Evolutionary conservation across 1,140 invertebrate genomes (phyloP), one percentile per base, ranked within the genome.

Genomic region (Ceratina calcarata): DNA sequence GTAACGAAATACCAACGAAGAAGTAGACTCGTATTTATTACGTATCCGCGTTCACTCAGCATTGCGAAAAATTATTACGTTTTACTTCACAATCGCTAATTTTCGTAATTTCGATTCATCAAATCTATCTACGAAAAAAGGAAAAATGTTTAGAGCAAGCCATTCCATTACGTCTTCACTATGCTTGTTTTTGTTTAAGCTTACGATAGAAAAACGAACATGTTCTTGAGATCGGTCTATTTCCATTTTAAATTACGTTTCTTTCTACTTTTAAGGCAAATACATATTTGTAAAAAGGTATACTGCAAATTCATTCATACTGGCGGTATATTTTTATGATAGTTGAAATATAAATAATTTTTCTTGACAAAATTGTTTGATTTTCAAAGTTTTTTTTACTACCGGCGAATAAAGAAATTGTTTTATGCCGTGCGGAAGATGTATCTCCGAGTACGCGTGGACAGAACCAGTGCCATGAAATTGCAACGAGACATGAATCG

Each of bases 101-200:
- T 18, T 61, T 24, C 3, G 13, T 71, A 12, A 13, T 51, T 67
- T n/a, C 45, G 16, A 65, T 10, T 66, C 72, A 55, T 49, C 12
- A 24, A 68, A 69, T 22, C 45, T 13, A 64, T 15, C 57, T 64
- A 37, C 61, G 13, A n/a, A 45, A 77, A 57, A 27, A 74, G 24
- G 64, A 68, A 62, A 61, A 64, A 18, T 69, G 15, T 80, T 15
- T 76, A 61, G 66, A 80, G 72, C 73, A 81, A 76, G 69, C 73
- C 73, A 80, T 80, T 68, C 78, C 73, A 77, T 64, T 73, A 64
- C 64, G 60, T 65, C 77, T 77, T 67, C 69, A 76, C 73, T 76
- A 69, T 70, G 62, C 32, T 78, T 64, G 45, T 71, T 72, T 78
- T 78, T 32, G 24, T 61, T 37, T 67, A 67, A 61, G n/a, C 20